Percentiles rank a stretch among this genome's conserved stretches.
Conservation (phyloP, 2,888 invertebrate species). For the Lottia gigantea region DNA sequence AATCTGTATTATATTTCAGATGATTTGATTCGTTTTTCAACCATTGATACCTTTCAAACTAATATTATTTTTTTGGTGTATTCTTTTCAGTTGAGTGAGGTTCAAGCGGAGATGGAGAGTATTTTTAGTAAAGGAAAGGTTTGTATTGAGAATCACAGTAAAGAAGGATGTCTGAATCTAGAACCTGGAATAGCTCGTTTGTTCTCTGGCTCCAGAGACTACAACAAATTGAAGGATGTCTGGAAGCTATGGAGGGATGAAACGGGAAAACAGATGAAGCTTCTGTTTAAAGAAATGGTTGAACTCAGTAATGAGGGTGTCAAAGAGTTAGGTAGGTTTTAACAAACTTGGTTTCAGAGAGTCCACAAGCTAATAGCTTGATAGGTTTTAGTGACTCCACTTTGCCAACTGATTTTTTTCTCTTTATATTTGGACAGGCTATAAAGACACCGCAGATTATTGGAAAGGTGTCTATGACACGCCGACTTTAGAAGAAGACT, state of each 20-base stretch:
- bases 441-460: conserved; percentile 86
- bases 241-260: conserved; percentile 87
- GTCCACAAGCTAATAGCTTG: too few species aligned
- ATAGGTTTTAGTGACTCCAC: too few species aligned
- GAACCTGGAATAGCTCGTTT: conserved; percentile 39
- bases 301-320: conserved; percentile 85
- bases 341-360: too few species aligned
- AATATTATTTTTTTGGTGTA: too few species aligned
- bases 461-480: conserved; percentile 73
- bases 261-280: conserved; percentile 81
- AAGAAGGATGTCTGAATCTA: conserved; percentile 34
- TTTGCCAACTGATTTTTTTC: too few species aligned
- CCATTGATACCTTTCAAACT: too few species aligned
- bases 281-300: conserved; percentile 82
- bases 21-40: too few species aligned
- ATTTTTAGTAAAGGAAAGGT: conserved; percentile 44
- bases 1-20: too few species aligned
- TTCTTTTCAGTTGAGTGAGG: conserved; percentile 35
- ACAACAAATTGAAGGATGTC: conserved; percentile 79
- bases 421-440: conserved; percentile 71
- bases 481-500: conserved; percentile 72
- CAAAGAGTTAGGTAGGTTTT: conserved; percentile 23
- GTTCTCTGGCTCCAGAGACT: conserved; percentile 71
- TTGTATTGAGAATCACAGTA: conserved; percentile 32
- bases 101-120: conserved; percentile 39